Evolutionary conservation across 2,113 vertebrate species (phyloP), one percentile per base, ranked within the genome.

Genomic region (Coptodon rendalli): DNA sequence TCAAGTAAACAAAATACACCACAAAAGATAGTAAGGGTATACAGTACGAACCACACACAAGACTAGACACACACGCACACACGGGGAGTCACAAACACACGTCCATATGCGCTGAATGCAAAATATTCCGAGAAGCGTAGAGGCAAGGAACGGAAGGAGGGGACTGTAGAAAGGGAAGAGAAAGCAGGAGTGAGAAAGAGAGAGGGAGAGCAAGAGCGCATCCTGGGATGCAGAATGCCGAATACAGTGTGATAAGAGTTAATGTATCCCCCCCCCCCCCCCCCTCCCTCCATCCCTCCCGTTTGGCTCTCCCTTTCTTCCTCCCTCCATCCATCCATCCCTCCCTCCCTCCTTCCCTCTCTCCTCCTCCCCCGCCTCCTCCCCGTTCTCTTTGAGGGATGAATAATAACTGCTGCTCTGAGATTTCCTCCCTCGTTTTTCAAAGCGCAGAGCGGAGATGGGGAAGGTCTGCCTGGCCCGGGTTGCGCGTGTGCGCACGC

Each of bases 401-500:
- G 95, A 96, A 96, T 96, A 96, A 96, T 96, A 96, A 96, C 95
- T 95, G 95, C 95, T 94, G 94, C 95, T 95, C 94, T 93, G 95
- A 95, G 94, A 95, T 95, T 95, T 95, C 94, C 93, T 95, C 94
- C 93, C 93, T 96, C 94, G 93, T 96, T 95, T 95, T 96, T 96
- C 94, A 95, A 95, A 96, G 95, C 86, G 90, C 90, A 89, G 95
- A 94, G 73, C 92, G 88, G 94, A 95, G 95, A 96, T 95, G 94
- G 93, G 95, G 95, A 95, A 96, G 94, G 95, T 95, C 94, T 96
- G 95, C 94, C 92, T 90, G 92, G 93, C 93, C 93, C 78, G 81
- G 90, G 90, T 53, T 87, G 92, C 66, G 89, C 22, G 82, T 86
- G 86, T 66, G 38, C 53, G 14, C 50, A 24, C 78, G n/a, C 80